Conservation (phyloP, 1,140 invertebrate genomes). For the Pseudomyrmex pallidus region DNA sequence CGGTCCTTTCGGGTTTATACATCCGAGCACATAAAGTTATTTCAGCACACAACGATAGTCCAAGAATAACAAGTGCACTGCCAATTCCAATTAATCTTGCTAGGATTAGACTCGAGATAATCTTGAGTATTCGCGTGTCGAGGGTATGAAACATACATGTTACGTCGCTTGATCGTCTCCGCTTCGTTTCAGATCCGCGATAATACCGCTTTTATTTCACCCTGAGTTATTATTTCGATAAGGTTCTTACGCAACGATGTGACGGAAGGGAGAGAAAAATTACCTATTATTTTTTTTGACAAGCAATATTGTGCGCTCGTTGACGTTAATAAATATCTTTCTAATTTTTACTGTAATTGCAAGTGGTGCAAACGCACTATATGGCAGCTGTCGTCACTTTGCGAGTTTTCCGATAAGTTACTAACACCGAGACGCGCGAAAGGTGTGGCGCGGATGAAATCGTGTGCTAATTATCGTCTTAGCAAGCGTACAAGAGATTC, state of each 20-base stretch:
- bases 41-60: slow-evolving; percentile 18
- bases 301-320: slow-evolving; percentile 2
- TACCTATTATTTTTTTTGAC: slow-evolving; percentile 21
- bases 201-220: slow-evolving; percentile 35
- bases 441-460: slow-evolving; percentile 41
- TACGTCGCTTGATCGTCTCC: slow-evolving; percentile 54
- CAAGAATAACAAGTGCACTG: slow-evolving; percentile 47
- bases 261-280: background rate
- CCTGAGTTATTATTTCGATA: slow-evolving; percentile 42
- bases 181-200: slow-evolving; percentile 48
- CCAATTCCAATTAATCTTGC: slow-evolving; percentile 56
- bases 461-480: slow-evolving; percentile 72
- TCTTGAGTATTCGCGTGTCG: slow-evolving; percentile 52
- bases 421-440: slow-evolving; percentile 4
- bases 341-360: background rate
- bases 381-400: no score
- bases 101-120: slow-evolving; percentile 47
- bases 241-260: slow-evolving; percentile 34
- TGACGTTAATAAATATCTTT: slow-evolving; percentile 27
- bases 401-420: slow-evolving; percentile 62
- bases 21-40: slow-evolving; percentile 36
- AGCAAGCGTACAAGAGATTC: slow-evolving; percentile 30
- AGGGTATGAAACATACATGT: slow-evolving; percentile 47
- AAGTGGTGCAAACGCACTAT: background rate
- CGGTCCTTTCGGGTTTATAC: background rate